Percentiles rank a stretch among this genome's conserved stretches.
Evolutionary conservation across 2,113 vertebrate genomes (phyloP).

Genomic region (Eulemur macaco): DNA sequence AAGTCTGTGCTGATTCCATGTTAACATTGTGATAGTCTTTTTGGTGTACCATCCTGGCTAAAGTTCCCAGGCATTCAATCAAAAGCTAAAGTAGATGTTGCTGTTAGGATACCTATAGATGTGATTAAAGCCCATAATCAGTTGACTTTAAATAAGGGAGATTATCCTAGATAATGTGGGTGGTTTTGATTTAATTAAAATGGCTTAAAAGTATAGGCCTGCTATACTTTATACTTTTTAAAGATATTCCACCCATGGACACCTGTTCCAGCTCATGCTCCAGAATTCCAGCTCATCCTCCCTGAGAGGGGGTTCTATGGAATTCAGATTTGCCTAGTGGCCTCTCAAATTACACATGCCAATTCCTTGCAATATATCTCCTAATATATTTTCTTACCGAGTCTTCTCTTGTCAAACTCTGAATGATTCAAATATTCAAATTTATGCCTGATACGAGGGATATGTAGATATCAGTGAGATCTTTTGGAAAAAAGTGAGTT

Average conservation of each 20-base stretch:
- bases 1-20: neutral
- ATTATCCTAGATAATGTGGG: neutral
- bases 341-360: neutral
- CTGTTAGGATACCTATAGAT: neutral
- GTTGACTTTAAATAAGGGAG: neutral
- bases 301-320: too few species aligned
- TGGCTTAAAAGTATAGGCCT: neutral
- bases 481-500: neutral
- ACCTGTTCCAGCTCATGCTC: neutral
- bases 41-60: neutral
- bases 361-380: neutral
- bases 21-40: neutral
- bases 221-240: too few species aligned
- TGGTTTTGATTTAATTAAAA: neutral
- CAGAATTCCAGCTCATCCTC: neutral
- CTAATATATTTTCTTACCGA: neutral
- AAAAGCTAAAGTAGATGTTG: neutral
- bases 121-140: neutral
- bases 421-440: neutral
- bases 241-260: neutral
- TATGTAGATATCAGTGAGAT: neutral
- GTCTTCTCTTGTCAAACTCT: neutral
- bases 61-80: neutral
- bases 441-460: neutral
- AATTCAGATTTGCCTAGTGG: neutral